A percentile compares a stretch with the other conserved stretches of the same genome.
Conservation (phyloP, 2,888 invertebrate species). For the Drosophila hamatofila region DNA sequence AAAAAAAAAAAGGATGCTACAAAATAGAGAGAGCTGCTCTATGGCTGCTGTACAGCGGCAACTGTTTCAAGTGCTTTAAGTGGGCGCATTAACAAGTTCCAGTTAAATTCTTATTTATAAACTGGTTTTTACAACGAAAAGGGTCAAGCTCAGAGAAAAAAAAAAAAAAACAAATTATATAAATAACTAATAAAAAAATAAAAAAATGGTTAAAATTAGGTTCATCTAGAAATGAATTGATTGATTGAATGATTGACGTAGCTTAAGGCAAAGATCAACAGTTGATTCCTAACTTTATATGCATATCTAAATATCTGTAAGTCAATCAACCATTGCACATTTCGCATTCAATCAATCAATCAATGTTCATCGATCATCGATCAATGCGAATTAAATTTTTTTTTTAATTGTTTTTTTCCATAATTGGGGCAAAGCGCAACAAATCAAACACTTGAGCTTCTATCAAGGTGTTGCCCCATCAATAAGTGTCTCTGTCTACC, state of each 20-base stretch:
- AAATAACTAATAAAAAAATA: too few relatives aligned
- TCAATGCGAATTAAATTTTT: constrained; percentile 5
- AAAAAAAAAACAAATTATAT: neutral
- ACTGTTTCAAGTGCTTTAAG: constrained; percentile 2
- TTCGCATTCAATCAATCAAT: constrained; percentile 23
- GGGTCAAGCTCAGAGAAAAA: neutral
- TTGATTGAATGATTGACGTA: neutral
- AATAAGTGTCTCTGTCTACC: constrained; percentile 60
- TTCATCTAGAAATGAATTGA: too few relatives aligned
- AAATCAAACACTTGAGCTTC: constrained; percentile 30
- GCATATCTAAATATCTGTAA: neutral
- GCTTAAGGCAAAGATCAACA: neutral
- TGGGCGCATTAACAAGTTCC: neutral
- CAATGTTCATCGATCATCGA: constrained; percentile 49
- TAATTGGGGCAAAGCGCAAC: constrained; percentile 35
- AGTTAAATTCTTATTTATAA: constrained; percentile 10
- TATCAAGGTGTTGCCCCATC: constrained; percentile 54
- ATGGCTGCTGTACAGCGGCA: neutral
- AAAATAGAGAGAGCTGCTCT: neutral
- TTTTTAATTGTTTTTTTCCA: neutral
- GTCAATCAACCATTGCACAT: neutral
- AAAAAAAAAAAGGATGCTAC: constrained; percentile 1
- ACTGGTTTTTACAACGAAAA: neutral
- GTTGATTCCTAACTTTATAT: neutral
- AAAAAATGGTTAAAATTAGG: neutral